Base-by-base conservation (phyloP, 2,797 vertebrate species). In the Mormyrus proboscirostris region DNA sequence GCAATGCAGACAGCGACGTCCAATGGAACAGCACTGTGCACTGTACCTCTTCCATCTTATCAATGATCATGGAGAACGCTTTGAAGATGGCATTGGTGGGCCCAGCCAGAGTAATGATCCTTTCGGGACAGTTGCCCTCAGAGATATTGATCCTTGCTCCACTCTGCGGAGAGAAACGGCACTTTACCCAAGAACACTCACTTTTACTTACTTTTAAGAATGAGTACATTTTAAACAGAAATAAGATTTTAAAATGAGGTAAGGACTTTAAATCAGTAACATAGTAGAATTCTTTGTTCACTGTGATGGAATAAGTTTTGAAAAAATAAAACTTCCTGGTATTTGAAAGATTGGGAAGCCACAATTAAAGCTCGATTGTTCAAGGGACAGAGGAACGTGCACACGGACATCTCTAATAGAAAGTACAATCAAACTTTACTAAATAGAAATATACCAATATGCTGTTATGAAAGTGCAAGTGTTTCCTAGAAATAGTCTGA, bases 61-160 rank as follows among this genome's bases (percentile, higher is more conserved):
- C 97, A 91, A 98, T 98, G 93, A 98, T 98, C 97, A 98, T 98
- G 89, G 98, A 97, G 94, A 98, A 98, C 76, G 97, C 97, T 96
- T 98, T 98, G 94, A 98, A 98, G 93, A 98, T 98, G 93, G 98
- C 97, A 92, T 97, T 98, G 94, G 98, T 98, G 90, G 98, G 97
- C 91, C 98, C 97, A 6, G 97, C 97, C 2, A 98, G 95, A 92
- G 97, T 98, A 91, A 98, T 98, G 94, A 98, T 98, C 94, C 98
- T 95, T 93, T 98, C 98, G 9, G 97, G 98, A 94, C 97, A 98
- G 94, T 98, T 98, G 92, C 98, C 98, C 94, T 98, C 98, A 38
- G 98, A 98, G 96, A 98, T 98, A 95, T 98, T 98, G 92, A 98
- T 98, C 90, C 97, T 96, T 92, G 97, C 97, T 29, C 98, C 97